Evolutionary conservation across 2,888 invertebrate genomes (phyloP).

Genomic region (Alcis repandata): DNA sequence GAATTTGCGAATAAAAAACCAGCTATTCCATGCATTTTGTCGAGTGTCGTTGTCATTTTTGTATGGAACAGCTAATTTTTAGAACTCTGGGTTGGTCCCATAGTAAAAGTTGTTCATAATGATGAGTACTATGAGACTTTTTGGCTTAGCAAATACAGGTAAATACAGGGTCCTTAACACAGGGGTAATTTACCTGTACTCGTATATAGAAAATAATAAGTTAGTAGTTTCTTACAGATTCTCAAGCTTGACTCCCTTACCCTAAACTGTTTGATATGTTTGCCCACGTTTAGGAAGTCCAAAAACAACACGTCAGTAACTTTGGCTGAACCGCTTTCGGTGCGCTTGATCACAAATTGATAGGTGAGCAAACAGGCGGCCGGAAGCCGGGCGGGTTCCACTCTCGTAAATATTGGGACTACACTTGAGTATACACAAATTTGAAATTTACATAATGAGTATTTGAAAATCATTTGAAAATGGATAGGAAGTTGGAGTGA

Average conservation of each 20-base stretch:
- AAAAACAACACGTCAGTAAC: conserved; percentile 24
- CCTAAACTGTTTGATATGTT: conserved; percentile 29
- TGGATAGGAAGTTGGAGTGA: background rate
- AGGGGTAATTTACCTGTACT: no score
- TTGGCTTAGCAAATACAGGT: no score
- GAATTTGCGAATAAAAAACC: no score
- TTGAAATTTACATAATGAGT: conserved; percentile 22
- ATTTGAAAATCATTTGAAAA: conserved; percentile 1
- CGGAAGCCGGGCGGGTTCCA: conserved; percentile 24
- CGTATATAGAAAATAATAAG: background rate
- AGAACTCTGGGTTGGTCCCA: no score
- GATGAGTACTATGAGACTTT: no score
- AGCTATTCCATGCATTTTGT: no score
- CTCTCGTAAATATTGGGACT: conserved; percentile 33
- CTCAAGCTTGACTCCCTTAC: background rate
- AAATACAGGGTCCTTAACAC: no score
- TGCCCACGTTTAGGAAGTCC: conserved; percentile 24
- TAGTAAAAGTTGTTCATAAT: no score
- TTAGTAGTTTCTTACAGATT: background rate
- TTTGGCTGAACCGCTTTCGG: conserved; percentile 25
- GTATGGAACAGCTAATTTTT: no score
- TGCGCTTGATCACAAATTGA: conserved; percentile 39
- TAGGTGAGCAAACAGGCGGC: conserved; percentile 22
- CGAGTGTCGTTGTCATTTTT: no score
- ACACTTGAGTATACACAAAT: conserved; percentile 22